Percentiles rank a stretch among this genome's conserved stretches.
phyloP scores from a whole-genome alignment of 2,113 vertebrate genomes.

The Tapirus terrestris region DNA sequence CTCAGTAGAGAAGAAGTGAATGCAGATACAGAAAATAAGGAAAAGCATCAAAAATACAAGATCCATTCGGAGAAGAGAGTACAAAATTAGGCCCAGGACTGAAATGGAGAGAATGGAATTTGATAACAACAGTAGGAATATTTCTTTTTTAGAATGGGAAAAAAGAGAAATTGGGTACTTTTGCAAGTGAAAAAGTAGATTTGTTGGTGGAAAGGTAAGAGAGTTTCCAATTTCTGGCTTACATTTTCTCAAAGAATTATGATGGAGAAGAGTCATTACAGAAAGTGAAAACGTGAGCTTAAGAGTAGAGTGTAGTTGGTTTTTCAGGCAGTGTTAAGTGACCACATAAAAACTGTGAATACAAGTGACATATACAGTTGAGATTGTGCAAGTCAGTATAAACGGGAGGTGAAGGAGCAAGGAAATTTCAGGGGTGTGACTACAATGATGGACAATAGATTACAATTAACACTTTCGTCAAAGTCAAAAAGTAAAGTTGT shows the following conservation, averaged over 20 bases:
- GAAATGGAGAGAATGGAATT: neutral
- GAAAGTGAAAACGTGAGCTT: neutral
- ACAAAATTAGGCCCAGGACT: neutral
- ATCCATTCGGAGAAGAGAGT: neutral
- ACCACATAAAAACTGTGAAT: neutral
- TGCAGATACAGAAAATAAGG: neutral
- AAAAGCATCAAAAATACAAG: neutral
- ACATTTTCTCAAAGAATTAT: neutral
- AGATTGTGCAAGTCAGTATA: neutral
- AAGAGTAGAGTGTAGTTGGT: neutral
- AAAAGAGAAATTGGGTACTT: neutral
- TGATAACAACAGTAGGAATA: neutral
- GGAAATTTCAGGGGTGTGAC: neutral
- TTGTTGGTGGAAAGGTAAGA: neutral
- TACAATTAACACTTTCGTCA: neutral
- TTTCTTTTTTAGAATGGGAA: neutral
- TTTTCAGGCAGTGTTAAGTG: neutral
- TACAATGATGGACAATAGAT: neutral
- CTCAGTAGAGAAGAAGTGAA: neutral
- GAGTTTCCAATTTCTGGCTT: neutral
- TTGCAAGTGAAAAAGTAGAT: neutral
- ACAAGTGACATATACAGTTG: neutral
- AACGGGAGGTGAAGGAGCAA: neutral
- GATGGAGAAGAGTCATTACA: neutral
- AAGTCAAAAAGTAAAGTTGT: neutral